Evolutionary conservation across 1,140 invertebrate genomes (phyloP), one percentile per base, ranked within the genome.

Genomic region (Phenacoccus solenopsis): DNA sequence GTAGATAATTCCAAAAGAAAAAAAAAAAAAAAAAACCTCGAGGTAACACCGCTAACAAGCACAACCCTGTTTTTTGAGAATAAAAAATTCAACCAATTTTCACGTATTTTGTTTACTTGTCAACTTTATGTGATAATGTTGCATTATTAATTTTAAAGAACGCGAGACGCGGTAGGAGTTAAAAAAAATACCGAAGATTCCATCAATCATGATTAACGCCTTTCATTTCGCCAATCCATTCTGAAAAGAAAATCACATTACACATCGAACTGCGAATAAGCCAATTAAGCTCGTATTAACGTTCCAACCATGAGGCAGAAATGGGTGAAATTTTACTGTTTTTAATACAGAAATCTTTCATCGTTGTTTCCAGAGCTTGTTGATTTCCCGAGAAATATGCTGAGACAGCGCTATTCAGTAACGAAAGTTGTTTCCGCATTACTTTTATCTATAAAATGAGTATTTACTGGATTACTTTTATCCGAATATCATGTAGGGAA

Each of bases 341-440:
- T 79, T 93, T 93, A 75, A 96, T 93, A 80, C 93, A 96, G 80
- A 98, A 98, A 81, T 97, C 94, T 76, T 96, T 94, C 67, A 98
- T 80, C n/a, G 94, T 96, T 13, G 92, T 88, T 78, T 98, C 94
- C 69, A 98, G 81, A 68, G 92, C 90, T 74, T 88, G 85, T 78
- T 95, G 91, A 81, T 97, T 97, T 27, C 94, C 94, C 76, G 92
- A 94, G 80, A 97, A 98, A 80, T 98, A 98, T 1, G 94, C 93
- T 38, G 94, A 93, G 20, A 97, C 87, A 5, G 95, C 96, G 81
- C 97, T 97, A 80, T 98, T 94, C 79, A 98, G 94, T 73, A 98
- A 79, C 35, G 98, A 81, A 64, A 98, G 80, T 79, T 98, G 96
- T 78, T 97, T 98, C 79, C 97, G 94, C 94, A 98, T 98, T 72